Conservation (phyloP, 2,113 vertebrate species). For the Lucifuga dentata region DNA sequence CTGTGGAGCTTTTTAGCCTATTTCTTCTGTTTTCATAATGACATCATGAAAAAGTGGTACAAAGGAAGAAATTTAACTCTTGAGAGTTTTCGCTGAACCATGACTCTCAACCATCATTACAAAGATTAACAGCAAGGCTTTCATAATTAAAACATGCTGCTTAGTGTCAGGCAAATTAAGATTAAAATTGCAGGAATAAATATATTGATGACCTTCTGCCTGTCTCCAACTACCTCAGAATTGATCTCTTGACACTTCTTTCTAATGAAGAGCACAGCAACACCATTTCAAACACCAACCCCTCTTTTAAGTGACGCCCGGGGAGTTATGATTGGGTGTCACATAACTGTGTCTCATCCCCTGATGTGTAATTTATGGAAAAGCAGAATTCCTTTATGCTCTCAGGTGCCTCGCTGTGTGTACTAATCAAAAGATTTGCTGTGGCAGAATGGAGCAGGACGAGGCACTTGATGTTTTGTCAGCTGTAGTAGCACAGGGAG, state of each 20-base stretch:
- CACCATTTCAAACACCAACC: constrained; percentile 49
- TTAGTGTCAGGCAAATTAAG: no score
- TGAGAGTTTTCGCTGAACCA: no score
- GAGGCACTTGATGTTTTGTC: constrained; percentile 64
- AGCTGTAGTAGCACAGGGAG: constrained; percentile 54
- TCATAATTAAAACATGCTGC: no score
- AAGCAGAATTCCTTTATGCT: constrained; percentile 49
- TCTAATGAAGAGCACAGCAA: constrained; percentile 31
- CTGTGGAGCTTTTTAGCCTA: background rate
- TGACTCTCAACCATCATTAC: no score
- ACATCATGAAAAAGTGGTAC: background rate
- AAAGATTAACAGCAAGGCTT: no score
- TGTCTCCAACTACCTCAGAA: constrained; percentile 14
- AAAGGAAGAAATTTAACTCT: no score
- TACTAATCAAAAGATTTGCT: constrained; percentile 70
- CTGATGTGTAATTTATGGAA: constrained; percentile 66
- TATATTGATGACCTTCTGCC: constrained; percentile 32
- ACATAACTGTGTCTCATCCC: constrained; percentile 54
- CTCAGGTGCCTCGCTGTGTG: constrained; percentile 59
- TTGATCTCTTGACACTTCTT: constrained; percentile 30
- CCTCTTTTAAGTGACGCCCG: constrained; percentile 32
- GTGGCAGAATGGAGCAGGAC: constrained; percentile 50
- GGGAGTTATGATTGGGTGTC: constrained; percentile 46
- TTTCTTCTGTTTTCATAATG: background rate
- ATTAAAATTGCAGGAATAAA: constrained; percentile 44